Evolutionary conservation across 2,888 invertebrate species (phyloP).

Genomic region (Schizaphis graminum): DNA sequence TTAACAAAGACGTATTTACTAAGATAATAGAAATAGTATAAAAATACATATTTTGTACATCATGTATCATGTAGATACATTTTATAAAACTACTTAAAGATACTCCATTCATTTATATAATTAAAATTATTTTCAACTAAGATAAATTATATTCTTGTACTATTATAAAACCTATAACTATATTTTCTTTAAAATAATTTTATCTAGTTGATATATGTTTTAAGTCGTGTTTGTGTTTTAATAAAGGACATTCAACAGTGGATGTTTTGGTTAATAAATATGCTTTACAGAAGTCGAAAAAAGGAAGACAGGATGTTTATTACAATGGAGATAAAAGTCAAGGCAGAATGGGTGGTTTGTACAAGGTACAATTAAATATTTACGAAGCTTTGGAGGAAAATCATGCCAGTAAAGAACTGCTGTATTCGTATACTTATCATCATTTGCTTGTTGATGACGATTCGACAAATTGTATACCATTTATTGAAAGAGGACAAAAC

Average conservation of each 20-base stretch:
- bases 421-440: not conserved
- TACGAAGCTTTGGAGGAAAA: no score
- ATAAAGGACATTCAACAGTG: not conserved
- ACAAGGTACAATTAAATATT: not conserved
- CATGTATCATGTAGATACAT: no score
- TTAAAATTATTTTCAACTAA: not conserved
- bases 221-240: not conserved
- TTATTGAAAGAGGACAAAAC: not conserved
- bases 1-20: no score
- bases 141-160: not conserved
- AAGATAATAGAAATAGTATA: no score
- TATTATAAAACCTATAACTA: no score
- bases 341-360: constrained; percentile 43
- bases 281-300: not conserved
- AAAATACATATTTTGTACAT: no score
- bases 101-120: no score
- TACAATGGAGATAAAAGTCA: not conserved
- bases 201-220: not conserved
- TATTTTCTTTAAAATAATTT: not conserved
- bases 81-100: no score
- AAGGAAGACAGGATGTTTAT: not conserved
- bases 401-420: no score
- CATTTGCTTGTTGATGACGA: constrained; percentile 54
- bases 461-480: constrained; percentile 48
- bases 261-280: not conserved